Percentiles rank a stretch among this genome's conserved stretches.
Evolutionary conservation across 2,113 vertebrate species (phyloP).

Genomic region (Mesocricetus auratus): DNA sequence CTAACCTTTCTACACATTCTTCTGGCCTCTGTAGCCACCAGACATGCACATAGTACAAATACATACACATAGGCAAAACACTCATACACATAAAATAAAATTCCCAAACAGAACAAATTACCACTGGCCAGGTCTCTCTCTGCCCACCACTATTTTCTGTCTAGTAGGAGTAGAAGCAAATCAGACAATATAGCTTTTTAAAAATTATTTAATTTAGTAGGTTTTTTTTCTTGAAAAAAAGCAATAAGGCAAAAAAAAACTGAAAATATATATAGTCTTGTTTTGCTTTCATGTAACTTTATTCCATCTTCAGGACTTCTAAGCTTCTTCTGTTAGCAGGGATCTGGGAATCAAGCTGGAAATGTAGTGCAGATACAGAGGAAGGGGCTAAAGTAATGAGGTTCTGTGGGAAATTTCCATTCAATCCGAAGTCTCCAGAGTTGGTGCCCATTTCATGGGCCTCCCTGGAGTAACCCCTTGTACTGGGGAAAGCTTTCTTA

Average conservation of each 20-base stretch:
- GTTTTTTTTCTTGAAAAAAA: constrained; percentile 79
- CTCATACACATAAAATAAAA: background rate
- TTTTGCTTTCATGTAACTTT: constrained; percentile 68
- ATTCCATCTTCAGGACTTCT: constrained; percentile 73
- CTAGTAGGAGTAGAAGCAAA: constrained; percentile 23
- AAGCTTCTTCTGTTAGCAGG: constrained; percentile 68
- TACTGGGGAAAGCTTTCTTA: background rate
- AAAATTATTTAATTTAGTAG: constrained; percentile 88
- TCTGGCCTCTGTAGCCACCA: background rate
- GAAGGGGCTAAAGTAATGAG: background rate
- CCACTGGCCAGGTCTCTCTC: background rate
- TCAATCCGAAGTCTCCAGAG: background rate
- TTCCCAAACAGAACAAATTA: background rate
- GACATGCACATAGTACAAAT: background rate
- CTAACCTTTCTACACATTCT: background rate
- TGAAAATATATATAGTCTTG: constrained; percentile 82
- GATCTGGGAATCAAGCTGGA: constrained; percentile 56
- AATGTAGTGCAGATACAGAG: constrained; percentile 56
- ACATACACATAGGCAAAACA: background rate
- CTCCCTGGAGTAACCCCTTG: background rate
- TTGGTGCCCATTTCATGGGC: background rate
- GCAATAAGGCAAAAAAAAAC: constrained; percentile 82
- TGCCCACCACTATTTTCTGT: background rate
- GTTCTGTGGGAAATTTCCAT: background rate
- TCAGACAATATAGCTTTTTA: constrained; percentile 76